These are phyloP conservation scores for Hyalella azteca DNA, from an alignment of 2,888 invertebrate species.

Conservation along the genomic window DNA sequence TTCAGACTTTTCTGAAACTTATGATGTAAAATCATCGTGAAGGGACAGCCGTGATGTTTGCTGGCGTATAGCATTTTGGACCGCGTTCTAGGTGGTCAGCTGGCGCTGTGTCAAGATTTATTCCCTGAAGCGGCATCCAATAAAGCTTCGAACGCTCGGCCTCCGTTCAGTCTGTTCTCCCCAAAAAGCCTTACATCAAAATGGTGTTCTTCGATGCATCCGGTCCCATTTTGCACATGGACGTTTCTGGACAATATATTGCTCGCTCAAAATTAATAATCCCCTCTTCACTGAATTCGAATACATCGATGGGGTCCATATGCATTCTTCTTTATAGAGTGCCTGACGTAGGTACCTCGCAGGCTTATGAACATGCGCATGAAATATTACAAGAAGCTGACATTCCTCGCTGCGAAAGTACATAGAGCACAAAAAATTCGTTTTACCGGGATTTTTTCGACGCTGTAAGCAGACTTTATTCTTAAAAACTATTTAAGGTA, in stretches of 20 bases:
- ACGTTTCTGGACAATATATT: slow-evolving; percentile 2
- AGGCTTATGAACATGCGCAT: too few relatives aligned
- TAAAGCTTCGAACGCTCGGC: slow-evolving; percentile 6
- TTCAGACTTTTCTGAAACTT: too few relatives aligned
- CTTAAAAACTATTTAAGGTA: too few relatives aligned
- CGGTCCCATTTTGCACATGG: slow-evolving; percentile 29
- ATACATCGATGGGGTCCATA: background rate
- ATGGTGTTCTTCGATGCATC: slow-evolving; percentile 32
- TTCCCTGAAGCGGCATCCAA: slow-evolving; percentile 4
- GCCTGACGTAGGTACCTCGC: background rate
- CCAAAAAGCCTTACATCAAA: slow-evolving; percentile 32
- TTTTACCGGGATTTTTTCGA: too few relatives aligned
- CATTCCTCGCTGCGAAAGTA: too few relatives aligned
- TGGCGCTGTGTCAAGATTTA: slow-evolving; percentile 11
- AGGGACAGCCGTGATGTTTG: background rate
- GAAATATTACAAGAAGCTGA: too few relatives aligned
- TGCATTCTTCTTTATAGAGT: background rate
- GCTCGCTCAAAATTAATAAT: slow-evolving; percentile 13
- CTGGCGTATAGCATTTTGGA: background rate
- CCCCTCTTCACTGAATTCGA: slow-evolving; percentile 18
- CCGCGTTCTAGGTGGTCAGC: background rate
- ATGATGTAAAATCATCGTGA: too few relatives aligned
- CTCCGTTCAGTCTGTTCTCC: background rate
- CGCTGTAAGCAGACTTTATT: too few relatives aligned
- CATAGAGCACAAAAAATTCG: too few relatives aligned